These are phyloP conservation scores for Alouatta palliata DNA, from an alignment of 2,113 vertebrate genomes.

Conservation along the genomic window DNA sequence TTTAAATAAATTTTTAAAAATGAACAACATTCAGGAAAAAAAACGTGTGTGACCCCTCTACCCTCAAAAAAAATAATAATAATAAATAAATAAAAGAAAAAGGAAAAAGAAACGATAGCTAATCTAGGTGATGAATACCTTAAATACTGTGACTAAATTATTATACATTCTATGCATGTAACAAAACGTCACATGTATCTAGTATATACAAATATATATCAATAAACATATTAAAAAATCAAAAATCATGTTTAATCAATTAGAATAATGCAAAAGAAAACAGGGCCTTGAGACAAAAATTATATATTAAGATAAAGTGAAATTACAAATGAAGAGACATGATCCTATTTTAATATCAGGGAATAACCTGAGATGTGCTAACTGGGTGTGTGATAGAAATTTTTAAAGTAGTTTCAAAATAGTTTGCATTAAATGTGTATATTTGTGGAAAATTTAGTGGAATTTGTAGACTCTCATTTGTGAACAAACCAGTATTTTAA, in stretches of 20 bases:
- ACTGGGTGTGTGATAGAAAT: background rate
- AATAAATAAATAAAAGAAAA: too few relatives aligned
- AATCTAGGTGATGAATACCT: too few relatives aligned
- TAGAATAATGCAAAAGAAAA: background rate
- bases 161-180: too few relatives aligned
- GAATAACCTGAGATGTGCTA: background rate
- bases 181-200: too few relatives aligned
- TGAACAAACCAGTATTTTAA: background rate
- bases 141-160: too few relatives aligned
- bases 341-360: background rate
- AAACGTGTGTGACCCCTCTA: too few relatives aligned
- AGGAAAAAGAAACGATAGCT: too few relatives aligned
- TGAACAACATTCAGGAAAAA: too few relatives aligned
- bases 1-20: too few relatives aligned
- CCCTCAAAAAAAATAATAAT: too few relatives aligned
- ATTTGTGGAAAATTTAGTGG: background rate
- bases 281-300: background rate
- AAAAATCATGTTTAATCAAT: background rate
- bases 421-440: background rate
- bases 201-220: too few relatives aligned
- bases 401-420: background rate
- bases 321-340: background rate
- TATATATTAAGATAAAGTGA: background rate
- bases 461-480: background rate
- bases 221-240: too few relatives aligned